Base-by-base conservation (phyloP, 1,140 invertebrate species). In the Conus betulinus region DNA sequence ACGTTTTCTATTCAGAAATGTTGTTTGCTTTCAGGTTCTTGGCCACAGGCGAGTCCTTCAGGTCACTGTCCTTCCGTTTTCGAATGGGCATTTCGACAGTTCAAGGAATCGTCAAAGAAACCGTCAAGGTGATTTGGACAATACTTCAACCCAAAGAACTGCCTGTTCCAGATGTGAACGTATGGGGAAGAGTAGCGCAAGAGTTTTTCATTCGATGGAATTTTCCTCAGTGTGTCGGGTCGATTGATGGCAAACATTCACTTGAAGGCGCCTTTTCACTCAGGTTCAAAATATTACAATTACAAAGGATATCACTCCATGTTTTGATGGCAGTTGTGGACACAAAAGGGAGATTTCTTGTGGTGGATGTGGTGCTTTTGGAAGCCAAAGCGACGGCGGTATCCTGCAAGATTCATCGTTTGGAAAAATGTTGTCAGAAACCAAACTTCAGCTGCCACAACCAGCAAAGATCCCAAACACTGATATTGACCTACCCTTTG, bases 241-340 rank as follows among this genome's bases (percentile, higher is more conserved):
- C 93, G 13, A 83, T 96, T 11, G 95, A 96, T 93, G 95, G 95
- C 8, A 95, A 95, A 88, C 95, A 95, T 95, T 13, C 27, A 63
- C 27, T 94, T 96, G 39, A 86, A 93, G 87, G 88, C 90, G 63
- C 94, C 94, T 71, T 23, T 85, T 84, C 89, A 93, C 67, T 88
- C 84, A 84, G 93, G 93, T n/a, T 93, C 91, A 74, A 78, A 89
- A 52, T 94, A 93, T 86, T 93, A 89, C 82, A 95, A 95, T 88
- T 95, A 95, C 87, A 94, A 95, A 88, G 88, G 89, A 88, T 86
- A 85, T 76, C 93, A 91, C 86, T 94, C 91, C 52, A 93, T 94
- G 91, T 94, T 53, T 67, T 95, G 0, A 86, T 95, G 85, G 93
- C 93, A 55, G 27, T 95, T 55, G 93, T 92, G 51, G 93, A 95